phyloP scores from a whole-genome alignment of 2,113 vertebrate genomes.

The Melospiza melodia region DNA sequence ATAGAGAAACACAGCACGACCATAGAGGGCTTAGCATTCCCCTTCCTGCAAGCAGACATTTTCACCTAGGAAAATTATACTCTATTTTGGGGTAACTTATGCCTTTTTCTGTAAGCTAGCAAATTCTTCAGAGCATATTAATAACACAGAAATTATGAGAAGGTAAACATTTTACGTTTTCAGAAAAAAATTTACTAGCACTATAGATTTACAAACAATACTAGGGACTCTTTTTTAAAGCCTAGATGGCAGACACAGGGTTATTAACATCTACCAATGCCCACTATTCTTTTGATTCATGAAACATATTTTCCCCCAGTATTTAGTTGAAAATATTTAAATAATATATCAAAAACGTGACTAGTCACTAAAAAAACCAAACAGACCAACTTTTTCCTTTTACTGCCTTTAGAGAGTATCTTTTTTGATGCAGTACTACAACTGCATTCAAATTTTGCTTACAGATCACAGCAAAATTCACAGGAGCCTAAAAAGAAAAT shows the following conservation, averaged over 20 bases:
- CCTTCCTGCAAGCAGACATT: background rate
- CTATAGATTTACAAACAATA: background rate
- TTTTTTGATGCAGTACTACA: background rate
- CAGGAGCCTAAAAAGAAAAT: background rate
- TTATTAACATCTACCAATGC: background rate
- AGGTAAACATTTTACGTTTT: background rate
- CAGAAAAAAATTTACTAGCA: background rate
- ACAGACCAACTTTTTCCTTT: background rate
- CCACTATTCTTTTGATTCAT: background rate
- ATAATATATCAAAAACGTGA: background rate
- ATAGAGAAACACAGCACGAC: rapidly evolving
- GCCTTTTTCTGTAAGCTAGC: background rate
- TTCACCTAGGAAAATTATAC: background rate
- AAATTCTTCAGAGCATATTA: background rate
- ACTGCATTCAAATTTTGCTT: background rate
- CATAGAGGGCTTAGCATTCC: background rate
- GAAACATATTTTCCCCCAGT: background rate
- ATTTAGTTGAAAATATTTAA: background rate
- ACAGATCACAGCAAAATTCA: background rate
- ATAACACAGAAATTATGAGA: background rate
- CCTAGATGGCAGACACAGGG: background rate
- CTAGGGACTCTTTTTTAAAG: background rate
- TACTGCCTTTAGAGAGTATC: background rate
- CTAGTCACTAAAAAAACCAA: background rate
- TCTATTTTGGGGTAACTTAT: background rate